Percentiles rank a stretch among this genome's conserved stretches.
Conservation (phyloP, 2,797 vertebrate species). For the Gallinago stenura region DNA sequence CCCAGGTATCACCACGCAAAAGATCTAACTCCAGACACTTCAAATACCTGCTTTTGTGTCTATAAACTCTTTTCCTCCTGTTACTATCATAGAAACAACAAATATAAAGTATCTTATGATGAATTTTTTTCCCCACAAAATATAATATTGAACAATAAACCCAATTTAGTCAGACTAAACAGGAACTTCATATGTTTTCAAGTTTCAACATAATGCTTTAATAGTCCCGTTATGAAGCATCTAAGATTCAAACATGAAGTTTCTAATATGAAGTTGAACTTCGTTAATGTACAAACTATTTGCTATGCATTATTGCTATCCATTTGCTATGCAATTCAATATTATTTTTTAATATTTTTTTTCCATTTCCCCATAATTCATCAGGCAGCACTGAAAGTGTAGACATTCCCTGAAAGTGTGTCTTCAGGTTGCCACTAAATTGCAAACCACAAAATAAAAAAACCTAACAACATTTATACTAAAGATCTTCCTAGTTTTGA, state of each 20-base stretch:
- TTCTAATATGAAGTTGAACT: background rate
- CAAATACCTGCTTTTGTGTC: background rate
- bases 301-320: background rate
- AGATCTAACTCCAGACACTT: background rate
- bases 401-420: background rate
- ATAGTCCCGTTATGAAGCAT: background rate
- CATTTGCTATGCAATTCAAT: background rate
- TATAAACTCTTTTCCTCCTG: background rate
- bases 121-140: background rate
- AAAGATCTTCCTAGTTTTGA: background rate
- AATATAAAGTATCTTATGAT: background rate
- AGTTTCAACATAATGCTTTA: background rate
- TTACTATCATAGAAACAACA: background rate
- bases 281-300: background rate
- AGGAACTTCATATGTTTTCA: background rate
- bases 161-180: background rate
- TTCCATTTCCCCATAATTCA: background rate
- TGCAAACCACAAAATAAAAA: background rate
- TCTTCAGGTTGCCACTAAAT: background rate
- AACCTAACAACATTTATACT: background rate
- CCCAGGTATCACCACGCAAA: background rate
- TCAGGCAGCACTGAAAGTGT: background rate
- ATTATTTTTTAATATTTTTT: background rate
- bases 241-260: background rate
- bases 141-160: background rate